Conservation (phyloP, 2,888 invertebrate genomes). For the Sturmia bella region DNA sequence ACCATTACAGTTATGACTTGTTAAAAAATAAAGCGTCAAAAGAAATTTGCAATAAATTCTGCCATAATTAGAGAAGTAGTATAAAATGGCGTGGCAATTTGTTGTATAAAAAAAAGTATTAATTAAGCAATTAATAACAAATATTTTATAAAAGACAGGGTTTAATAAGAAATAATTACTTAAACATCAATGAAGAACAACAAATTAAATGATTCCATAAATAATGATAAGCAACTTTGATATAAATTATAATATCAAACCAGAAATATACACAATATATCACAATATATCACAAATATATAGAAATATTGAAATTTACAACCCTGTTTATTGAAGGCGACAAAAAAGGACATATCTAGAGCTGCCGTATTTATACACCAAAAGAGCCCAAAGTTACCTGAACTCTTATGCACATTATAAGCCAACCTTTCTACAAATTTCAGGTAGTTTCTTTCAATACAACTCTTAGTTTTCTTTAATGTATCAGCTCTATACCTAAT, state of each 20-base stretch:
- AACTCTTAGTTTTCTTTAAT: no score
- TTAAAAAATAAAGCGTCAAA: not conserved
- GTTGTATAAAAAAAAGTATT: constrained; percentile 5
- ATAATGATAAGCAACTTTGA: not conserved
- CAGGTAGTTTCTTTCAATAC: no score
- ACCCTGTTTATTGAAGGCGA: no score
- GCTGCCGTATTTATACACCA: no score
- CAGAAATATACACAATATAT: not conserved
- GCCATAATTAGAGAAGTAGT: constrained; percentile 21
- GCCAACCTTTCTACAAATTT: no score
- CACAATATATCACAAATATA: not conserved
- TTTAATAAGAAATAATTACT: constrained; percentile 1
- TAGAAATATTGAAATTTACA: no score
- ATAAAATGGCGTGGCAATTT: constrained; percentile 25
- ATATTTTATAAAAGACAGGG: constrained; percentile 5
- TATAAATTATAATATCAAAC: not conserved
- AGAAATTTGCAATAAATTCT: constrained; percentile 6
- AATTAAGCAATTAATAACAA: constrained; percentile 44
- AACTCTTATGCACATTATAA: no score
- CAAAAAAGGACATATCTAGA: no score
- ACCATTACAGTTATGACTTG: constrained; percentile 15
- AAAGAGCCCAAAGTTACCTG: no score
- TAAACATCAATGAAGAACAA: not conserved
- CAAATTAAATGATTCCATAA: not conserved
- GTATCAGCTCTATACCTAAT: no score